A percentile compares a stretch with the other conserved stretches of the same genome.
Conservation (phyloP, 2,888 invertebrate genomes). For the Octonoba sinensis region DNA sequence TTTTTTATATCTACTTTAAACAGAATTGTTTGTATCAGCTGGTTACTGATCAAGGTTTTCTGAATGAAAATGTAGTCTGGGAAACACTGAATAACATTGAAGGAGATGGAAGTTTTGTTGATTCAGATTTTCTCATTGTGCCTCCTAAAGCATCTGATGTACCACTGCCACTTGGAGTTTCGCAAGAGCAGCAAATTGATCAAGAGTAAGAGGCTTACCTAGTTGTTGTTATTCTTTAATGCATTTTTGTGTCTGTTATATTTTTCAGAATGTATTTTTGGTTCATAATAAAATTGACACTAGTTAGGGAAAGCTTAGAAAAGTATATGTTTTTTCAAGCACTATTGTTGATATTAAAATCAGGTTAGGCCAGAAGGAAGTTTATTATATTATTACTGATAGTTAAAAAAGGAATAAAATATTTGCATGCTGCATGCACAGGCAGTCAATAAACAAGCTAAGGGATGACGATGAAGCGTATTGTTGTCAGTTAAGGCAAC, state of each 20-base stretch:
- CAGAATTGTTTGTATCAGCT: conserved; percentile 74
- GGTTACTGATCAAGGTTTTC: conserved; percentile 76
- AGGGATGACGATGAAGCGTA: too few species aligned
- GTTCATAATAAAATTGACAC: background rate
- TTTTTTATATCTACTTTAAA: conserved; percentile 59
- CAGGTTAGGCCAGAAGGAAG: too few species aligned
- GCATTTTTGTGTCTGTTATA: background rate
- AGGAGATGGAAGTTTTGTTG: conserved; percentile 75
- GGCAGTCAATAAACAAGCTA: too few species aligned
- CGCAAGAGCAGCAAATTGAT: conserved; percentile 70
- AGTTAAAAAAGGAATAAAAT: too few species aligned
- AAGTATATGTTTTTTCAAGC: background rate
- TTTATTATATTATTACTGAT: too few species aligned
- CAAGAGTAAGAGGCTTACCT: conserved; percentile 71
- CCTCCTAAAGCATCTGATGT: conserved; percentile 67
- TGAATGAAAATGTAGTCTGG: conserved; percentile 75
- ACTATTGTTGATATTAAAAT: too few species aligned
- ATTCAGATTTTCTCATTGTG: conserved; percentile 72
- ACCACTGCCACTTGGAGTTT: conserved; percentile 66
- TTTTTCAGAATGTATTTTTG: background rate
- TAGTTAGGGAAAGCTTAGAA: background rate
- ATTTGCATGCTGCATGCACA: too few species aligned
- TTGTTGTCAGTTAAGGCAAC: too few species aligned
- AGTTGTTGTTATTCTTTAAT: background rate
- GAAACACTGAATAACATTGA: conserved; percentile 75